A percentile compares a stretch with the other conserved stretches of the same genome.
These are phyloP conservation scores for Scomberomorus guttatus DNA, from an alignment of 2,797 vertebrate species.

Conservation along the genomic window DNA sequence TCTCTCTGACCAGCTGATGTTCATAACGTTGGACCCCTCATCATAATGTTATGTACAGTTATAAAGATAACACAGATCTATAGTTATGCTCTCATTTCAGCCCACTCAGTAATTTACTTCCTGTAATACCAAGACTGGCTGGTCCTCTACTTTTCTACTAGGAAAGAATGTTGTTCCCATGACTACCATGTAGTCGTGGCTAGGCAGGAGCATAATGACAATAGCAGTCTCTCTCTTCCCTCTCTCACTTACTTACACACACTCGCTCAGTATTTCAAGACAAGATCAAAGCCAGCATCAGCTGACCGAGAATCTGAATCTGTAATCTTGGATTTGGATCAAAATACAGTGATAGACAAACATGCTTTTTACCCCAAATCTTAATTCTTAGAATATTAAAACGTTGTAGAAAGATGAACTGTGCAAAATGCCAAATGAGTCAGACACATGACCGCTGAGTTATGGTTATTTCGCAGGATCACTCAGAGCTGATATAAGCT, in stretches of 20 bases:
- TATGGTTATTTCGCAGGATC: too few relatives aligned
- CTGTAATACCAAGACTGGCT: conserved; percentile 29
- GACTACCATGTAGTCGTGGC: conserved; percentile 51
- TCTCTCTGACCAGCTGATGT: neutral
- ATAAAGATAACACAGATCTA: conserved; percentile 41
- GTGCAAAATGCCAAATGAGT: too few relatives aligned
- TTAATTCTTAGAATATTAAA: neutral
- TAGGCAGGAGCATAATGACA: conserved; percentile 60
- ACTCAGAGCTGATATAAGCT: neutral
- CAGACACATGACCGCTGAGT: neutral
- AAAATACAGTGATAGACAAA: neutral
- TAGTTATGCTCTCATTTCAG: conserved; percentile 37
- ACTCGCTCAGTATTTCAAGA: conserved; percentile 33
- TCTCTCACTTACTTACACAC: neutral
- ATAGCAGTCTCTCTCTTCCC: conserved; percentile 46
- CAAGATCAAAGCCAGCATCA: conserved; percentile 1
- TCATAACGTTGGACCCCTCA: neutral
- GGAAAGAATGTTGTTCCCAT: conserved; percentile 75
- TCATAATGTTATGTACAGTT: neutral
- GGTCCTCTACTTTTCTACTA: conserved; percentile 46
- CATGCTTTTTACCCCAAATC: neutral
- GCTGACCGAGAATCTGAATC: conserved; percentile 17
- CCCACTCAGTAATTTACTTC: conserved; percentile 39
- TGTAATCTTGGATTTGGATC: neutral
- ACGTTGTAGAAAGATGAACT: too few relatives aligned